Base-by-base conservation (phyloP, 2,888 invertebrate species). In the Dorcus parallelipipedus region DNA sequence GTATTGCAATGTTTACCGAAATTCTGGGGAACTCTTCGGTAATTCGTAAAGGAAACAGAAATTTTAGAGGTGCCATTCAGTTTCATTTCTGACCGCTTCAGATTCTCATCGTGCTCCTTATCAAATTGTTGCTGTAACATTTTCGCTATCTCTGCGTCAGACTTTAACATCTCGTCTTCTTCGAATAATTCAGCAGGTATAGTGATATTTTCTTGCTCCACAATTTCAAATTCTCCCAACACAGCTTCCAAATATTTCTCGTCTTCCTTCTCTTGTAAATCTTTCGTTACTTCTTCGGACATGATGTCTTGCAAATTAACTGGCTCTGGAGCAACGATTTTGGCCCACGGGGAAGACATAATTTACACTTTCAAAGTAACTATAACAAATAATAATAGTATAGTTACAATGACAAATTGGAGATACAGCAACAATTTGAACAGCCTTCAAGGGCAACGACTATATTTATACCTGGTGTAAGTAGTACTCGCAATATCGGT, bases 51-150 rank as follows among this genome's bases (percentile, higher is more conserved):
- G 0, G 90, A 89, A 54, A 91, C 81, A 0, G 87, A 87, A 3
- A 90, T 86, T 77, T 87, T 86, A 8, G 86, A 84, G 38, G 79
- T 75, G 26, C 92, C 90, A 75, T 96, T 95, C 50, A 83, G 84
- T 73, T 93, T 89, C 51, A 88, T 85, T 75, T 96, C 93, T 9
- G 89, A 87, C 51, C 84, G 83, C 66, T 88, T 88, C 45, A 96
- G 73, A 73, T 88, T 85, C 42, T 88, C 83, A 73, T 97, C 91
- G 74, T 94, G 86, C 76, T 96, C 95, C 71, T 85, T 86, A 77
- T 97, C 95, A 74, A 88, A 95, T 72, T 97, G 91, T 65, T 87
- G 85, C 80, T 98, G 97, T 70, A 98, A 81, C 80, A 93, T 86
- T 76, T 89, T 86, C 1, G 97, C 97, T 77, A 97, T 89, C 41